Base-by-base conservation (phyloP, 2,888 invertebrate genomes). In the Acanthosepion lycidas region DNA sequence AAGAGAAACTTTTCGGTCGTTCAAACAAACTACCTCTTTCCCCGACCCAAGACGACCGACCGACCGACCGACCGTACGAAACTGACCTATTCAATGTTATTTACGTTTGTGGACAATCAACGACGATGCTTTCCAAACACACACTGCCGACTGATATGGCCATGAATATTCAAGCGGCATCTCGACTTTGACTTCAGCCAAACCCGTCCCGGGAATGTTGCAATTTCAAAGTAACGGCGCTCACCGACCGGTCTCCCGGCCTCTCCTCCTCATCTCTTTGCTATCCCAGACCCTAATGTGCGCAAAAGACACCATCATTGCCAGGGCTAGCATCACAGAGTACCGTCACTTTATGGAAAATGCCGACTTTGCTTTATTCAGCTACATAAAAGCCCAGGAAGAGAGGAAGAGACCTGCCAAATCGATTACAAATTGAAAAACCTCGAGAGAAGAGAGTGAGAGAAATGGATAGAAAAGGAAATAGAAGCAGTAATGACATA, bases 91-190 rank as follows among this genome's bases (percentile, higher is more conserved):
- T 78, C 78, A 78, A 33, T 33, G 78, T 78, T 78, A 78, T n/a
- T 78, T 33, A 78, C 33, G 78, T 78, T 78, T 78, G 78, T 78
- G 78, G 78, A 78, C 78, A 78, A n/a, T 78, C 78, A 78, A n/a
- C n/a, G 78, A 78, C 78, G n/a, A 33, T 33, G 33, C 78, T 78
- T 18, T 78, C 78, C 78, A 78, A 78, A 78, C 33, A 78, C 78
- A 78, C n/a, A 78, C 33, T 78, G n/a, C n/a, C 78, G 78, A 78
- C 78, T 78, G 78, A 78, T 78, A 78, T 78, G 78, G n/a, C 15
- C 78, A 78, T 78, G 78, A 78, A 78, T 78, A 78, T 78, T 78
- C 78, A 78, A 78, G 15, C n/a, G 4, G 78, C 78, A 78, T 78
- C 78, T 78, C 42, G 42, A 78, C 78, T 78, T 78, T 78, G n/a